phyloP scores from a whole-genome alignment of 2,797 vertebrate species.

The Gymnothorax reevesii region DNA sequence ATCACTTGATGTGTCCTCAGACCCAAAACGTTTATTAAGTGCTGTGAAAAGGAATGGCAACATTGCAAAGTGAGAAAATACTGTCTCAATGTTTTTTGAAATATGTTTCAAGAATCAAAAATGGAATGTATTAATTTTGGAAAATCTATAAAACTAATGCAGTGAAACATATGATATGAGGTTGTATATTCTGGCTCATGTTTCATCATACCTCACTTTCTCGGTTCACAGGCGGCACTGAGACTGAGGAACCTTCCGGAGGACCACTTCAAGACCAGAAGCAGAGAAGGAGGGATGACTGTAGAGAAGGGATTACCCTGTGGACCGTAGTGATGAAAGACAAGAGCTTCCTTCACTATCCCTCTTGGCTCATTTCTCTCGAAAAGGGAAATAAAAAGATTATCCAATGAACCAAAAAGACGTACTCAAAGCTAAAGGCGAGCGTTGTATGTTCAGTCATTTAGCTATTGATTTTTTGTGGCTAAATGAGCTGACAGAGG shows the following conservation, averaged over 20 bases:
- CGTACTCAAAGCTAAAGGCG: not conserved
- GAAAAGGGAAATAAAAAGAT: not conserved
- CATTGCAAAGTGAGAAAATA: no score
- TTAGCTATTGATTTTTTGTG: not conserved
- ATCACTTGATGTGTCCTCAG: no score
- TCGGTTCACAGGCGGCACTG: slow-evolving; percentile 82
- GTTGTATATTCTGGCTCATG: no score
- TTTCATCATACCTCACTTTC: not conserved
- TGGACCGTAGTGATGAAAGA: slow-evolving; percentile 17
- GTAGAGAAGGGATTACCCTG: not conserved
- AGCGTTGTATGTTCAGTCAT: not conserved
- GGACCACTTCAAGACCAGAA: slow-evolving; percentile 76
- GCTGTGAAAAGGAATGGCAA: no score
- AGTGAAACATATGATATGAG: no score
- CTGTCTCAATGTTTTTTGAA: no score
- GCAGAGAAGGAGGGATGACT: slow-evolving; percentile 25
- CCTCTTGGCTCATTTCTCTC: not conserved
- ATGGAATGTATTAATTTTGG: no score
- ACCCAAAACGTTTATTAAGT: no score
- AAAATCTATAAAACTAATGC: no score
- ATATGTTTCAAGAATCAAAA: no score
- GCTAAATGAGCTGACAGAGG: not conserved
- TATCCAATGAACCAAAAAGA: not conserved
- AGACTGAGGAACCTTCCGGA: slow-evolving; percentile 83
- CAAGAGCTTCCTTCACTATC: not conserved